Evolutionary conservation across 2,113 vertebrate species (phyloP), one percentile per base, ranked within the genome.

Genomic region (Dendrocopos noguchii): DNA sequence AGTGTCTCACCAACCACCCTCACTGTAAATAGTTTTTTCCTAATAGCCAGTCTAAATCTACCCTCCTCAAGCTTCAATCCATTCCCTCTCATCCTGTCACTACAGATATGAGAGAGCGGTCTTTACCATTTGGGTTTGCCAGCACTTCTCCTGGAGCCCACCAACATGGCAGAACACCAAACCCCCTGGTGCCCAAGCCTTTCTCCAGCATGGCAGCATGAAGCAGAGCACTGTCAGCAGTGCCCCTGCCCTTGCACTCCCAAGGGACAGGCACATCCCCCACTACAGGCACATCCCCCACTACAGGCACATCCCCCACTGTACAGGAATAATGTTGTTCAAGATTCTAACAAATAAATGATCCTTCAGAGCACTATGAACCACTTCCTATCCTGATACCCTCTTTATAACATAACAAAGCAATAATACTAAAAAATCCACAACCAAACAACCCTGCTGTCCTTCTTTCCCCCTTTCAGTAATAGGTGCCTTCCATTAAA

Each of bases 191-290:
- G 9, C 28, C 36, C 21, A 46, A 19, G 0, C 28, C 29, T 3
- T 46, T 42, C 44, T 42, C n/a, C 70, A 36, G 29, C 17, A 5
- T 0, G 9, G 18, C 60, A 64, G 25, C 1, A 5, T 21, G 19
- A 53, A 59, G 28, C 4, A 1, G 21, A 50, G 19, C 2, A 0
- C 27, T 39, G 15, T 1, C 50, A 29, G 46, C 1, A 2, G 27
- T 4, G 24, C 2, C 39, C 50, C 39, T 4, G n/a, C 46, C 21
- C 24, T 55, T 56, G 10, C 13, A 6, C 8, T 68, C 29, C n/a
- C 33, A 56, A 42, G 6, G 33, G 15, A 56, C 21, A 15, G 34
- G 56, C 0, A 0, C 10, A 17, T n/a, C 15, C 16, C 20, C 16
- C 25, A 4, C 11, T 28, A 16, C 4, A n/a, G n/a, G n/a, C n/a